A percentile compares a stretch with the other conserved stretches of the same genome.
Conservation (phyloP, 2,113 vertebrate species). For the Loxodonta africana region DNA sequence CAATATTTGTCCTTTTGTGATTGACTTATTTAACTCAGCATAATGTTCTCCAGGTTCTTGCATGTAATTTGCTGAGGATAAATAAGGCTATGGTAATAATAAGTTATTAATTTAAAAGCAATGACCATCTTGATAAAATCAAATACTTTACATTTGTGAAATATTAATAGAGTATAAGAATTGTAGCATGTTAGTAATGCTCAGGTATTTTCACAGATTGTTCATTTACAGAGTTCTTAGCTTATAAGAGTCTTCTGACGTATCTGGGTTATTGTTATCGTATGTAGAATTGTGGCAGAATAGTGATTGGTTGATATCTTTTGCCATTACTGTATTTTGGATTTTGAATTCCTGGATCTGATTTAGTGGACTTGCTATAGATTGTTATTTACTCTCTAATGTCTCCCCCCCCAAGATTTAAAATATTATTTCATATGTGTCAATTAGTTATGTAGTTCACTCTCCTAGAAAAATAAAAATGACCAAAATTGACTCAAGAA, state of each 20-base stretch:
- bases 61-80: not conserved
- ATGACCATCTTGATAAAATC: not conserved
- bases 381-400: conserved; percentile 31
- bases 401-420: not conserved
- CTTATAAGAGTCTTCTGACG: not conserved
- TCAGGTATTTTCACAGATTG: not conserved
- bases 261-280: not conserved
- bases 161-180: not conserved
- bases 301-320: not conserved
- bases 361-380: not conserved
- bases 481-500: conserved; percentile 1
- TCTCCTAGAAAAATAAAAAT: conserved; percentile 2
- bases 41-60: too few species aligned
- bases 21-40: too few species aligned
- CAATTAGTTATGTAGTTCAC: not conserved
- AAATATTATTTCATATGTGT: conserved; percentile 41
- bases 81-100: not conserved
- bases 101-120: conserved; percentile 21
- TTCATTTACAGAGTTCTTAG: not conserved
- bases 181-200: not conserved
- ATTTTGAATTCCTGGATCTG: conserved; percentile 1
- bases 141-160: not conserved
- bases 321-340: not conserved
- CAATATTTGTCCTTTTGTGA: too few species aligned
- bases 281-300: not conserved